Evolutionary conservation across 2,797 vertebrate genomes (phyloP).

Genomic region (Muscicapa comitata): DNA sequence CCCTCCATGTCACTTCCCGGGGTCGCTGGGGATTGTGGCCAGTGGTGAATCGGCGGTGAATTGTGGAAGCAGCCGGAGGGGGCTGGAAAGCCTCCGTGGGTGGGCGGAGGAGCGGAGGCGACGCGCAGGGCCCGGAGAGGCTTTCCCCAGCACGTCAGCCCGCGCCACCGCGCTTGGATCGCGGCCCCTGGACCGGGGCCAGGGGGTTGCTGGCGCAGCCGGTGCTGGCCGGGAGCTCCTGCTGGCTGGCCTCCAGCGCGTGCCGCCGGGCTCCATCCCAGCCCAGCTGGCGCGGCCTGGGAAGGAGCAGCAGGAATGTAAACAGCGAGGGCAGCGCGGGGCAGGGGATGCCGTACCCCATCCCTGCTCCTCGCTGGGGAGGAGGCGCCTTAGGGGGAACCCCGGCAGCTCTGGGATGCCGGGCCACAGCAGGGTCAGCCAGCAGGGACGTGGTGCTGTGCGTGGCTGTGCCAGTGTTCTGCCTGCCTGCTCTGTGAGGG

Average conservation of each 20-base stretch:
- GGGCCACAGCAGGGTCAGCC: fast-evolving
- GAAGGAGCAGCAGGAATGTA: slow-evolving; percentile 61
- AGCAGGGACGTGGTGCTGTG: fast-evolving
- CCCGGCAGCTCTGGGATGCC: not conserved
- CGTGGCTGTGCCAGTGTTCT: fast-evolving
- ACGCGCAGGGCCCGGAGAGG: not conserved
- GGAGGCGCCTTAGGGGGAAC: not conserved
- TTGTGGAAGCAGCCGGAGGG: not conserved
- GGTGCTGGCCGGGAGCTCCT: slow-evolving; percentile 31
- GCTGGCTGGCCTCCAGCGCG: slow-evolving; percentile 46
- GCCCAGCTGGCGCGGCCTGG: slow-evolving; percentile 1
- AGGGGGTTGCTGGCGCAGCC: slow-evolving; percentile 21
- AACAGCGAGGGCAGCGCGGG: not conserved
- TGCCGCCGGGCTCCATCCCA: not conserved
- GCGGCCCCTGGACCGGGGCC: slow-evolving; percentile 32
- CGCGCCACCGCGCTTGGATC: not conserved
- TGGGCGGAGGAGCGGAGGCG: not conserved
- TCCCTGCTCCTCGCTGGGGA: not conserved
- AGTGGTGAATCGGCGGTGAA: not conserved
- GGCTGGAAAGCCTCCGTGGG: not conserved
- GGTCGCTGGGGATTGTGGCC: not conserved
- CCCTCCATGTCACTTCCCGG: fast-evolving
- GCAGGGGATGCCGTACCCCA: not conserved
- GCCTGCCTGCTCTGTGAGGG: fast-evolving
- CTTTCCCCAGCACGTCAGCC: slow-evolving; percentile 38